Percentiles rank a stretch among this genome's conserved stretches.
Conservation (phyloP, 2,797 vertebrate species). For the Pampus argenteus region DNA sequence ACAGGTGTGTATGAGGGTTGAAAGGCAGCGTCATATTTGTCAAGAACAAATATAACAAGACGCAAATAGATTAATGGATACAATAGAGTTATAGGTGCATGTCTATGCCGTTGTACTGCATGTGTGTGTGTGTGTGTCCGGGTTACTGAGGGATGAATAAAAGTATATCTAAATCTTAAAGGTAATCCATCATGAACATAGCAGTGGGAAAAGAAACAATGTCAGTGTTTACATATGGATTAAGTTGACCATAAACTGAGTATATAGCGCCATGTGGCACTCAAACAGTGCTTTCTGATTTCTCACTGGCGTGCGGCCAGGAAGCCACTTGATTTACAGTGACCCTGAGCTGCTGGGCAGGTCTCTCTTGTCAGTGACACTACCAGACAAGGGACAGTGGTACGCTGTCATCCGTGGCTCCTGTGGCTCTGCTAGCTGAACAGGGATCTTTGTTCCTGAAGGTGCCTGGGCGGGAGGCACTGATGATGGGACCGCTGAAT, state of each 20-base stretch:
- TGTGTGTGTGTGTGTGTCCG: too few species aligned
- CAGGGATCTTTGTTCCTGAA: slow-evolving; percentile 64
- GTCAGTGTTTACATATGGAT: neutral
- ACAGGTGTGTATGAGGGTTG: too few species aligned
- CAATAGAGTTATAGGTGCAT: too few species aligned
- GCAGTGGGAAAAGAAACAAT: neutral
- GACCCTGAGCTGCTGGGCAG: slow-evolving; percentile 39
- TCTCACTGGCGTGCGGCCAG: neutral
- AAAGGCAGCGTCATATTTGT: too few species aligned
- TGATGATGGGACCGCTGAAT: slow-evolving; percentile 70
- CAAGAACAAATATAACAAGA: too few species aligned
- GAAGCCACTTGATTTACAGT: neutral
- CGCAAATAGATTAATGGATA: too few species aligned
- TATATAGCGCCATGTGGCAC: neutral
- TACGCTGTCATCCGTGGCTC: slow-evolving; percentile 43
- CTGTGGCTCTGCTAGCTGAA: slow-evolving; percentile 42
- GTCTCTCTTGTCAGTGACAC: slow-evolving; percentile 32
- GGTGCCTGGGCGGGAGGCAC: slow-evolving; percentile 53
- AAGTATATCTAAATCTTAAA: too few species aligned
- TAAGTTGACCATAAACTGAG: neutral
- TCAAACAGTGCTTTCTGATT: neutral
- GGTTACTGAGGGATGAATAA: too few species aligned
- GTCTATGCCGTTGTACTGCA: too few species aligned
- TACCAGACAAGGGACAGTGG: slow-evolving; percentile 34
- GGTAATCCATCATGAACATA: neutral